phyloP scores from a whole-genome alignment of 1,140 invertebrate genomes.

The Venturia canescens region DNA sequence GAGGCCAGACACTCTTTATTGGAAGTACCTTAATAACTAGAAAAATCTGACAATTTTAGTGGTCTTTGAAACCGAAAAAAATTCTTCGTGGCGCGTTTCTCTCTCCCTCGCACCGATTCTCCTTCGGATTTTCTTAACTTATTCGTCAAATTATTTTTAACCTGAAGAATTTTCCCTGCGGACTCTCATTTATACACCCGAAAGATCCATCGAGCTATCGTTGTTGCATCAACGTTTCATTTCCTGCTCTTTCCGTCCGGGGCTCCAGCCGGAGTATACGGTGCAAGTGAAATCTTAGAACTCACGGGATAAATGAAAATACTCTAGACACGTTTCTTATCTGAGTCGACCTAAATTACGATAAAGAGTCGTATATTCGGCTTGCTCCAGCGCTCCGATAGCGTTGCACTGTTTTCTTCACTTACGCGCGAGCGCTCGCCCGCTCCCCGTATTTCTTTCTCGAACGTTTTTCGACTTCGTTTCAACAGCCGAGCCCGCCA shows the following conservation, averaged over 20 bases:
- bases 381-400: not conserved
- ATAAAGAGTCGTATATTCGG: slow-evolving; percentile 53
- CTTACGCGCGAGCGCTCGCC: not conserved
- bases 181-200: not conserved
- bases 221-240: not conserved
- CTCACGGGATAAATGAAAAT: slow-evolving; percentile 52
- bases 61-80: too few species aligned
- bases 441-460: not conserved
- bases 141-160: too few species aligned
- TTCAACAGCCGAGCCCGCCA: not conserved
- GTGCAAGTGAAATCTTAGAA: slow-evolving; percentile 52
- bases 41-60: not conserved
- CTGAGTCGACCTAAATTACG: slow-evolving; percentile 60
- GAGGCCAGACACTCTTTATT: slow-evolving; percentile 14
- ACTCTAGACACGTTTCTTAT: slow-evolving; percentile 62
- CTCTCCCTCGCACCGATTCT: too few species aligned
- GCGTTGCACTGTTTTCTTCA: slow-evolving; percentile 17
- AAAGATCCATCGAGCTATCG: not conserved
- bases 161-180: not conserved
- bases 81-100: too few species aligned
- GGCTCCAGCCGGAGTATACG: not conserved
- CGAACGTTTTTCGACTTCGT: slow-evolving; percentile 6
- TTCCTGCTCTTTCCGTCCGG: not conserved
- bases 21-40: slow-evolving; percentile 32
- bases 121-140: too few species aligned